Evolutionary conservation across 2,797 vertebrate species (phyloP).

Genomic region (Acrocephalus scirpaceus): DNA sequence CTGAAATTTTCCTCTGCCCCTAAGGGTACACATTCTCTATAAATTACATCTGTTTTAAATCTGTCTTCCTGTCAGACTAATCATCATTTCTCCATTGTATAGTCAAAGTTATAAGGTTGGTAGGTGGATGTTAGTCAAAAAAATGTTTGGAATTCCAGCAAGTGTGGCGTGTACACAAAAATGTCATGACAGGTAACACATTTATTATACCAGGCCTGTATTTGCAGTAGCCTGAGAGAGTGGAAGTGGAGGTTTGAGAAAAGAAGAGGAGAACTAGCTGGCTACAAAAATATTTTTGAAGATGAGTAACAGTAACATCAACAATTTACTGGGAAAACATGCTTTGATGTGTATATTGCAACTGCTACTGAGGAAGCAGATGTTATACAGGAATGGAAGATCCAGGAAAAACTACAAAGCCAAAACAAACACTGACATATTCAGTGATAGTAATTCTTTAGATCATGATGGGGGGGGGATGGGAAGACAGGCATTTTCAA

Average conservation of each 20-base stretch:
- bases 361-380: slow-evolving; percentile 35
- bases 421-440: not conserved
- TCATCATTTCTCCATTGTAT: not conserved
- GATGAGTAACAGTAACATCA: not conserved
- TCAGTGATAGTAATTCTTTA: not conserved
- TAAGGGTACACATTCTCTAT: not conserved
- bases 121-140: not conserved
- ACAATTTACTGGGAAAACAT: slow-evolving; percentile 17
- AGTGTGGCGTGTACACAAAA: not conserved
- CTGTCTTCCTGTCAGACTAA: slow-evolving; percentile 12
- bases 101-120: not conserved
- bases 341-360: not conserved
- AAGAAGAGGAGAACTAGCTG: not conserved
- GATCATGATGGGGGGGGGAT: not conserved
- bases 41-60: slow-evolving; percentile 17
- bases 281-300: slow-evolving; percentile 23
- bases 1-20: not conserved
- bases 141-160: slow-evolving; percentile 19
- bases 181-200: not conserved
- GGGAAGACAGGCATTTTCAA: not conserved
- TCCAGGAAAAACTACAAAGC: slow-evolving; percentile 13
- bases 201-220: not conserved
- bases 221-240: not conserved
- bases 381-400: not conserved
- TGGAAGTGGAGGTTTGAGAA: not conserved